Percentiles rank a stretch among this genome's conserved stretches.
Conservation (phyloP, 1,140 invertebrate species). For the Lepidotrigona ventralis region DNA sequence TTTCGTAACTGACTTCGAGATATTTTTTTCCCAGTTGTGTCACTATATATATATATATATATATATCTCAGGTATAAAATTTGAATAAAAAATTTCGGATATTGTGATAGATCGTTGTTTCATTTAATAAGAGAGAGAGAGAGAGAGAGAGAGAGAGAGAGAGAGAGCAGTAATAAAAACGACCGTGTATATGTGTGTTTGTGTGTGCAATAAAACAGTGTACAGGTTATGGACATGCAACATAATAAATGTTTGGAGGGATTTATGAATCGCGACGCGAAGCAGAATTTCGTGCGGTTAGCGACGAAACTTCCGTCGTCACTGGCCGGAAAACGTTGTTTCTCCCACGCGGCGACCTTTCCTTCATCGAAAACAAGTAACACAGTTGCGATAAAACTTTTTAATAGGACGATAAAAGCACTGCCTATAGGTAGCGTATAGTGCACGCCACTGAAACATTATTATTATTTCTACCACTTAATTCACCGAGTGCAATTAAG, state of each 20-base stretch:
- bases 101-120: background rate
- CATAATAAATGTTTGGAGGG: constrained; percentile 22
- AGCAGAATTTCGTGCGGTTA: constrained; percentile 30
- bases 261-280: constrained; percentile 32
- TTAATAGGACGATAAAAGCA: constrained; percentile 13
- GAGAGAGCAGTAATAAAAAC: background rate
- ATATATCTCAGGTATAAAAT: no score
- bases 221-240: background rate
- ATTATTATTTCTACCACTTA: background rate
- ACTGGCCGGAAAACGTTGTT: background rate
- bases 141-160: background rate
- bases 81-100: background rate
- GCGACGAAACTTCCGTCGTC: constrained; percentile 31
- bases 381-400: constrained; percentile 15
- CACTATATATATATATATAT: no score
- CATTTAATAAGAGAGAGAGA: background rate
- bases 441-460: background rate
- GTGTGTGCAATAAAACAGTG: background rate
- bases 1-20: no score
- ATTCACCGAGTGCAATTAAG: background rate
- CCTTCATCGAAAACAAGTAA: constrained; percentile 19
- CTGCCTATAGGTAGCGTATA: background rate
- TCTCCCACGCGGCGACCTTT: constrained; percentile 1
- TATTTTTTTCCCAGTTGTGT: no score
- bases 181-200: no score